These are phyloP conservation scores for Lycaena phlaeas DNA, from an alignment of 2,888 invertebrate genomes.

Conservation along the genomic window DNA sequence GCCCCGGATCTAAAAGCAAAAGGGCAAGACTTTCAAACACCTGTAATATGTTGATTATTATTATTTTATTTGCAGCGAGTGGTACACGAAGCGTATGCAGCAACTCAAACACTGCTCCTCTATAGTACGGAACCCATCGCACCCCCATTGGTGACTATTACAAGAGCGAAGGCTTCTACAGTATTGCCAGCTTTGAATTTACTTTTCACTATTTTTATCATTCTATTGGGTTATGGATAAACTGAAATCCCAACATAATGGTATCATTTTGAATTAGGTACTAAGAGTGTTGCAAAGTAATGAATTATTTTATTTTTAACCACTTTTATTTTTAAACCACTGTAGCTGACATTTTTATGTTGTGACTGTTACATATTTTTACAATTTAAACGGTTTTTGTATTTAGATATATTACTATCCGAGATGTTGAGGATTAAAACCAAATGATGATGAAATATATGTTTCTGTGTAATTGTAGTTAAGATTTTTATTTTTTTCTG, in stretches of 20 bases:
- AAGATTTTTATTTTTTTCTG: no score
- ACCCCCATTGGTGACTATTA: slow-evolving; percentile 22
- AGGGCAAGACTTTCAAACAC: no score
- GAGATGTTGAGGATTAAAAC: not conserved
- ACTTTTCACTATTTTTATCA: slow-evolving; percentile 5
- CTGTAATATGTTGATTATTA: slow-evolving; percentile 5
- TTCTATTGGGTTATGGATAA: slow-evolving; percentile 12
- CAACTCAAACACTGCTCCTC: slow-evolving; percentile 50
- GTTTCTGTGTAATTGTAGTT: no score
- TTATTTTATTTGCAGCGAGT: slow-evolving; percentile 39
- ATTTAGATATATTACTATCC: not conserved
- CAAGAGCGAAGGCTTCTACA: slow-evolving; percentile 16
- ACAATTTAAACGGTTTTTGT: not conserved
- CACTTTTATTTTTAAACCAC: no score
- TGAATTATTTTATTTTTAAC: not conserved
- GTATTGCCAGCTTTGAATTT: not conserved
- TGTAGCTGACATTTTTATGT: no score
- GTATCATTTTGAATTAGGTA: slow-evolving; percentile 4
- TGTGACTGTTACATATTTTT: not conserved
- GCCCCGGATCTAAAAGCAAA: no score
- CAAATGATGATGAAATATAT: not conserved
- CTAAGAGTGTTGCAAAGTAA: not conserved
- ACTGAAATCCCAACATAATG: not conserved
- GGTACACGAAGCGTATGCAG: slow-evolving; percentile 56
- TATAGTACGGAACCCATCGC: slow-evolving; percentile 30